Evolutionary conservation across 2,888 invertebrate genomes (phyloP), one percentile per base, ranked within the genome.

Genomic region (Ischnura elegans): DNA sequence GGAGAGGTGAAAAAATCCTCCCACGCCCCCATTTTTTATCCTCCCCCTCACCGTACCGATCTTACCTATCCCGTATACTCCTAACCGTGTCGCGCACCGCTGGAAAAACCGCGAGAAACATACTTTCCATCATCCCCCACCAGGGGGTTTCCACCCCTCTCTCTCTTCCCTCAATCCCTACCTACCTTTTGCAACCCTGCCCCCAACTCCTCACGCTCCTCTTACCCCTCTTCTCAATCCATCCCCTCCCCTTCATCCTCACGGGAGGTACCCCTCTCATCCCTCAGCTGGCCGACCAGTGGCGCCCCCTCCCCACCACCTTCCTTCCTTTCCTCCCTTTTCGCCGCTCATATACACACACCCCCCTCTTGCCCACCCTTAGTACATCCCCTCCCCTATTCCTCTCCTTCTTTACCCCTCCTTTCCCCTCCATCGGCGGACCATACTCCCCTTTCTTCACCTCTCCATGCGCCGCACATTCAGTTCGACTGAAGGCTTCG

Each of bases 401-500:
- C 87, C 55, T 3, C 61, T n/a, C n/a, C 36, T 36, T 16, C 76
- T 36, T 8, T 36, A 13, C 45, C 45, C 84, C 84, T 84, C 36
- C 0, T 29, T 10, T 16, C 51, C 16, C 90, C 42, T 25, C 90
- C 61, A 55, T 43, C 42, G 36, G 36, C 36, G 10, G 76, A 36
- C 36, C n/a, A n/a, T 10, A 61, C 61, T n/a, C 36, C 87, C 51
- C 90, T 51, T 43, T 43, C 90, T 66, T 61, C 61, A 16, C 42
- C 66, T 90, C 55, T 10, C 42, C 87, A 29, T 87, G 51, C 87
- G 87, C 90, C 90, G 90, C 55, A 43, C 42, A 46, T 47, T 90
- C 90, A 90, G 90, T 90, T 61, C 43, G 90, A 90, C 90, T 42
- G 61, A 43, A 90, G 90, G 29, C 55, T 61, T 90, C 90, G 55